These are phyloP conservation scores for Eupithecia centaureata DNA, from an alignment of 2,888 invertebrate species.

Conservation along the genomic window DNA sequence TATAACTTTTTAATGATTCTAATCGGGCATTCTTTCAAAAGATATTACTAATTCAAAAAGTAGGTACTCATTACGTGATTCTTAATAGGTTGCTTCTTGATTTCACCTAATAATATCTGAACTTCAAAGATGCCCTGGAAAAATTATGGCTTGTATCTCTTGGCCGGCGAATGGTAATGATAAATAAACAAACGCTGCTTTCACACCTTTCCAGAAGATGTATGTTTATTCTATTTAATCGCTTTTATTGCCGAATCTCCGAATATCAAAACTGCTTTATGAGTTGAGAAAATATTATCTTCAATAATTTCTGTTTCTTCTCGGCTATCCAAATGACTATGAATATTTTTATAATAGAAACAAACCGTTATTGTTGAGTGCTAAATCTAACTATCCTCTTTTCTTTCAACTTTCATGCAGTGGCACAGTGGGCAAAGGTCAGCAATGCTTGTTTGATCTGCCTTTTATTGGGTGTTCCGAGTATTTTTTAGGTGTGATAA, in stretches of 20 bases:
- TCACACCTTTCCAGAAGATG: constrained; percentile 33
- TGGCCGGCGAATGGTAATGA: constrained; percentile 39
- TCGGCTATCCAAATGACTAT: not conserved
- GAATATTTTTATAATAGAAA: constrained; percentile 1
- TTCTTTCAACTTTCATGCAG: too few relatives aligned
- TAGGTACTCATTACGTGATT: not conserved
- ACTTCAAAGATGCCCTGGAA: constrained; percentile 44
- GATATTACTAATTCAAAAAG: too few relatives aligned
- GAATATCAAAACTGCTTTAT: constrained; percentile 35
- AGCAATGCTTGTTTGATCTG: too few relatives aligned
- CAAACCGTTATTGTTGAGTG: not conserved
- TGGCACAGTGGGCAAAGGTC: too few relatives aligned
- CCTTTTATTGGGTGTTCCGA: too few relatives aligned
- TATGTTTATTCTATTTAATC: constrained; percentile 29
- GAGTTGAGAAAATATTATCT: constrained; percentile 9
- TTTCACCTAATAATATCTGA: constrained; percentile 17
- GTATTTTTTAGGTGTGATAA: too few relatives aligned
- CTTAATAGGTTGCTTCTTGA: constrained; percentile 19
- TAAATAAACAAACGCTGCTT: constrained; percentile 43
- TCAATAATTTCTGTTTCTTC: not conserved
- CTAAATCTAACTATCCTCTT: too few relatives aligned
- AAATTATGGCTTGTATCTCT: constrained; percentile 39
- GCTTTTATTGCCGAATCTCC: constrained; percentile 36
- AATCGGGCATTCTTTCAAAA: too few relatives aligned
- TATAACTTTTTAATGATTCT: too few relatives aligned